A percentile compares a stretch with the other conserved stretches of the same genome.
Evolutionary conservation across 2,888 invertebrate species (phyloP).

Genomic region (Leucophora obtusa): DNA sequence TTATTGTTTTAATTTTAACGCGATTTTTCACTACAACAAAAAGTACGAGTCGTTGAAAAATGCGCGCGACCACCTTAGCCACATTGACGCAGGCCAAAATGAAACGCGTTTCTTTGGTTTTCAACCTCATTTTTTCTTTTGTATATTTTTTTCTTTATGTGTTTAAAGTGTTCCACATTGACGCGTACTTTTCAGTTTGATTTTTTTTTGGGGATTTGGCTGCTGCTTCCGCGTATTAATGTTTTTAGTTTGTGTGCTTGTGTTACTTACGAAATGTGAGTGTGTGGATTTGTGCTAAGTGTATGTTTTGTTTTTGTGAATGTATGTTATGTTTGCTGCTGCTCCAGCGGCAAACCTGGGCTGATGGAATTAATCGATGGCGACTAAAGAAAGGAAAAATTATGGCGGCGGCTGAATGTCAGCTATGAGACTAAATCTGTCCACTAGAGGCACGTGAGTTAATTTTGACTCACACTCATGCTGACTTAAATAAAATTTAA

Average conservation of each 20-base stretch:
- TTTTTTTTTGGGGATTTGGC: slow-evolving; percentile 39
- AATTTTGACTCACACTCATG: too few relatives aligned
- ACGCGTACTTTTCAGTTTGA: slow-evolving; percentile 19
- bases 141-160: slow-evolving; percentile 51
- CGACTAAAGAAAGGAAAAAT: too few relatives aligned
- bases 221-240: slow-evolving; percentile 50
- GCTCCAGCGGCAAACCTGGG: too few relatives aligned
- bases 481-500: too few relatives aligned
- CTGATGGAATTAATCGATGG: too few relatives aligned
- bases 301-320: slow-evolving; percentile 13
- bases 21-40: slow-evolving; percentile 19
- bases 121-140: slow-evolving; percentile 43
- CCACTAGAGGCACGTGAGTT: too few relatives aligned
- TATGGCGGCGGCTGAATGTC: too few relatives aligned
- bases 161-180: slow-evolving; percentile 57
- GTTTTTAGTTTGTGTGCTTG: slow-evolving; percentile 9
- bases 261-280: slow-evolving; percentile 24
- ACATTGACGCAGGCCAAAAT: slow-evolving; percentile 56
- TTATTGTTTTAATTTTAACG: slow-evolving; percentile 16
- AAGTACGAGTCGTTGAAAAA: slow-evolving; percentile 41
- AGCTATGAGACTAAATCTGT: too few relatives aligned
- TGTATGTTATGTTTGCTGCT: too few relatives aligned
- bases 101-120: slow-evolving; percentile 57
- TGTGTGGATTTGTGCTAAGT: slow-evolving; percentile 2
- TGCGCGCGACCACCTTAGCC: slow-evolving; percentile 57